Conservation (phyloP, 2,113 vertebrate genomes). For the Rhinoptilus africanus region DNA sequence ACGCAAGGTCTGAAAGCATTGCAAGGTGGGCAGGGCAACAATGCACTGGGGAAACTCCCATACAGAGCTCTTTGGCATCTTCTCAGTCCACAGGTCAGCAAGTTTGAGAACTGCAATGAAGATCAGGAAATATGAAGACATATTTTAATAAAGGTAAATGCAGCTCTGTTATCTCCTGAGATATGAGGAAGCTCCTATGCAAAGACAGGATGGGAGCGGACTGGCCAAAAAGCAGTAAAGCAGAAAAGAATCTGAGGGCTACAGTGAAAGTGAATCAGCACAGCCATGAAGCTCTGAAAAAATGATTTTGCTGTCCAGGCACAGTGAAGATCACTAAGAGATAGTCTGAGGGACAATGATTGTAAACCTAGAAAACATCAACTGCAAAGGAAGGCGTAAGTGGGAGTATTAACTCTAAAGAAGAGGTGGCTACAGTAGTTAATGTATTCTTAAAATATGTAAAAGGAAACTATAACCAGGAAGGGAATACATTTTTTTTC, state of each 20-base stretch:
- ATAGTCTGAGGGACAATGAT: background rate
- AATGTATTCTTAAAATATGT: background rate
- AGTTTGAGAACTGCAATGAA: background rate
- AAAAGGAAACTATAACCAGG: background rate
- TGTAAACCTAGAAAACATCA: background rate
- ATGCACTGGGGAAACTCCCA: background rate
- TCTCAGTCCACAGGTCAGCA: background rate
- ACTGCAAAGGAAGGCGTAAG: background rate
- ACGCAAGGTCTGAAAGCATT: background rate
- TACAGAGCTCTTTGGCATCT: background rate
- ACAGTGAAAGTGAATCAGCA: fast-evolving
- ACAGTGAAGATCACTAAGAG: background rate
- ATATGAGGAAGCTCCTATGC: background rate
- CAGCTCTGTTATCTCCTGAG: background rate
- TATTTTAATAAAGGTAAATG: background rate
- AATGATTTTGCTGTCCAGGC: background rate
- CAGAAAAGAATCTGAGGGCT: background rate
- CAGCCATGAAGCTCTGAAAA: background rate
- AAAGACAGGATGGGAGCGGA: background rate
- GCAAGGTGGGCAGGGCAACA: background rate
- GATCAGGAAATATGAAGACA: background rate
- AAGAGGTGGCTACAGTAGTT: background rate
- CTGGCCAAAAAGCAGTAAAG: background rate
- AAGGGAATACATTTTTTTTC: background rate
- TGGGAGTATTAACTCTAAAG: background rate